Percentiles rank a stretch among this genome's conserved stretches.
Evolutionary conservation across 2,113 vertebrate species (phyloP).

Genomic region (Cyprinodon tularosa): DNA sequence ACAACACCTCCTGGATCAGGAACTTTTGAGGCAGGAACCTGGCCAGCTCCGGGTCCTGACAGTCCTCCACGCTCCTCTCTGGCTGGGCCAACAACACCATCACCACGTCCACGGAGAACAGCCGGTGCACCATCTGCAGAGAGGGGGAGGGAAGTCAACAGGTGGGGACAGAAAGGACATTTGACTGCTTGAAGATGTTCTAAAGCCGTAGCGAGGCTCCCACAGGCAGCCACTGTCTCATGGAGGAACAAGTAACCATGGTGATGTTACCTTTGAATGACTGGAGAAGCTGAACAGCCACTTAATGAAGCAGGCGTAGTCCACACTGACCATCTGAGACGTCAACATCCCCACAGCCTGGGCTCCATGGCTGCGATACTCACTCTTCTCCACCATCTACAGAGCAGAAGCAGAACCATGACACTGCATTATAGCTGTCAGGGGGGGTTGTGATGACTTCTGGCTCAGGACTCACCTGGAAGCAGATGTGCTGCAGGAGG

Average conservation of each 20-base stretch:
- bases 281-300: constrained; percentile 88
- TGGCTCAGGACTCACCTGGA: constrained; percentile 81
- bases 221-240: no score
- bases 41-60: constrained; percentile 72
- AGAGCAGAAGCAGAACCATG: constrained; percentile 18
- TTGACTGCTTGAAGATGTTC: no score
- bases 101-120: constrained; percentile 90
- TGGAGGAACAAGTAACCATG: neutral
- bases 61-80: constrained; percentile 74
- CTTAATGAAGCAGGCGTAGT: constrained; percentile 86
- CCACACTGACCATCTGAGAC: constrained; percentile 73
- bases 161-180: neutral
- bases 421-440: neutral
- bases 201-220: no score
- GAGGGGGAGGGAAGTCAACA: neutral
- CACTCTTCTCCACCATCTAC: constrained; percentile 92
- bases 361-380: constrained; percentile 84
- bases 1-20: constrained; percentile 87
- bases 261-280: constrained; percentile 80
- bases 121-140: constrained; percentile 82
- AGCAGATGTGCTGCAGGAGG: constrained; percentile 91
- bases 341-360: constrained; percentile 85
- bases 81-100: constrained; percentile 87
- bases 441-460: no score
- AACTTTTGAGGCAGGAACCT: constrained; percentile 86